phyloP scores from a whole-genome alignment of 1,140 invertebrate species.

The Gryllus bimaculatus region DNA sequence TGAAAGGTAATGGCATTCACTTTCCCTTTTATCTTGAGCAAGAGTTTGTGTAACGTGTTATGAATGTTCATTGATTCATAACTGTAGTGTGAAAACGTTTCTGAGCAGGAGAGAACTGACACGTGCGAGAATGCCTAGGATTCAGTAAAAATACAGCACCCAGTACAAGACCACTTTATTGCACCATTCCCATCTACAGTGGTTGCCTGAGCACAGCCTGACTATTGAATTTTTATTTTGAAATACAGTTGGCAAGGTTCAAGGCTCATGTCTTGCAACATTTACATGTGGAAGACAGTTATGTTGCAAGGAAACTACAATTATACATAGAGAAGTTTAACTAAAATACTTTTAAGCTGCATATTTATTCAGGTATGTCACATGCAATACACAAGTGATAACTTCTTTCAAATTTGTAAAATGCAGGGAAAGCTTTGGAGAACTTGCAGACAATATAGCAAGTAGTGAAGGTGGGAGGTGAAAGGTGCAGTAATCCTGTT shows the following conservation, averaged over 20 bases:
- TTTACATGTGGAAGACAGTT: background rate
- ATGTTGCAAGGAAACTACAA: background rate
- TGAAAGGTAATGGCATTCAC: too few species aligned
- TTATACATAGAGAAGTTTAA: background rate
- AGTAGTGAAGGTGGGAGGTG: background rate
- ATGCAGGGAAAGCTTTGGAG: too few species aligned
- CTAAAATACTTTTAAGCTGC: background rate
- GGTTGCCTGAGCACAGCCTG: background rate
- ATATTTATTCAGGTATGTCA: too few species aligned
- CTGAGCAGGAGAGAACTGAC: too few species aligned
- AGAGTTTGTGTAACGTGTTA: too few species aligned
- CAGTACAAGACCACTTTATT: constrained; percentile 15
- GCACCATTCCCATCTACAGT: constrained; percentile 13
- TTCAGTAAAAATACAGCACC: background rate
- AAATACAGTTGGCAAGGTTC: background rate
- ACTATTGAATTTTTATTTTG: background rate
- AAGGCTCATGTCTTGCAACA: background rate
- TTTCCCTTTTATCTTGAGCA: too few species aligned
- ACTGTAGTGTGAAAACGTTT: too few species aligned
- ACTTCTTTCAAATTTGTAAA: too few species aligned
- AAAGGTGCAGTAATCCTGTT: background rate
- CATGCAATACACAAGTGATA: too few species aligned
- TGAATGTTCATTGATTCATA: too few species aligned
- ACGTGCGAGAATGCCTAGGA: background rate
- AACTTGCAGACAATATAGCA: background rate